phyloP scores from a whole-genome alignment of 2,888 invertebrate genomes.

The Polydrusus pterygomalis region DNA sequence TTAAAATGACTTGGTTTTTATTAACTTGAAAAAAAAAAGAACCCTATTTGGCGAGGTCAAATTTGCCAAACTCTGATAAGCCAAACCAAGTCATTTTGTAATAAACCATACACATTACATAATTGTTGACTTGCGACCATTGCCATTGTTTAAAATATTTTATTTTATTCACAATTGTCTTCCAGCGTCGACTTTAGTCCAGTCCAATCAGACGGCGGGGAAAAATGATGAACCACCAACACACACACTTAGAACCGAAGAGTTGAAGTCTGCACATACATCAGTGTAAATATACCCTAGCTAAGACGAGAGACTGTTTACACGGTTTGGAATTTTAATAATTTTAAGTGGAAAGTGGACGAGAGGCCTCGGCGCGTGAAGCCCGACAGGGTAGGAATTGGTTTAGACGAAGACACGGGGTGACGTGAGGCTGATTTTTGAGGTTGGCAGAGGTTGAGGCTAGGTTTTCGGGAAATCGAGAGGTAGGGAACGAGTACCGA shows the following conservation, averaged over 20 bases:
- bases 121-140: too few species aligned
- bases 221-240: slow-evolving; percentile 59
- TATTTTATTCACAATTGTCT: too few species aligned
- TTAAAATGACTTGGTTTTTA: too few species aligned
- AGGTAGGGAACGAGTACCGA: not conserved
- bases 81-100: too few species aligned
- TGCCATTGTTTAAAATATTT: too few species aligned
- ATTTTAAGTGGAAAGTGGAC: slow-evolving; percentile 43
- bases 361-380: slow-evolving; percentile 15
- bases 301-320: slow-evolving; percentile 55
- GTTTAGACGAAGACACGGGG: slow-evolving; percentile 15
- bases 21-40: too few species aligned
- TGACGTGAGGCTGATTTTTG: slow-evolving; percentile 51
- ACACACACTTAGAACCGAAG: slow-evolving; percentile 26
- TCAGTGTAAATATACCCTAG: slow-evolving; percentile 39
- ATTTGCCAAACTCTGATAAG: too few species aligned
- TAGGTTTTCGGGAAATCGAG: slow-evolving; percentile 7
- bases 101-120: too few species aligned
- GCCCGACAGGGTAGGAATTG: slow-evolving; percentile 1
- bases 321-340: slow-evolving; percentile 37
- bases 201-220: slow-evolving; percentile 53
- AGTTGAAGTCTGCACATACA: slow-evolving; percentile 30
- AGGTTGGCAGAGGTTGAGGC: slow-evolving; percentile 33
- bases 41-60: too few species aligned
- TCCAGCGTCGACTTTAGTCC: slow-evolving; percentile 52